Conservation (phyloP, 1,140 invertebrate genomes). For the Megalopta genalis region DNA sequence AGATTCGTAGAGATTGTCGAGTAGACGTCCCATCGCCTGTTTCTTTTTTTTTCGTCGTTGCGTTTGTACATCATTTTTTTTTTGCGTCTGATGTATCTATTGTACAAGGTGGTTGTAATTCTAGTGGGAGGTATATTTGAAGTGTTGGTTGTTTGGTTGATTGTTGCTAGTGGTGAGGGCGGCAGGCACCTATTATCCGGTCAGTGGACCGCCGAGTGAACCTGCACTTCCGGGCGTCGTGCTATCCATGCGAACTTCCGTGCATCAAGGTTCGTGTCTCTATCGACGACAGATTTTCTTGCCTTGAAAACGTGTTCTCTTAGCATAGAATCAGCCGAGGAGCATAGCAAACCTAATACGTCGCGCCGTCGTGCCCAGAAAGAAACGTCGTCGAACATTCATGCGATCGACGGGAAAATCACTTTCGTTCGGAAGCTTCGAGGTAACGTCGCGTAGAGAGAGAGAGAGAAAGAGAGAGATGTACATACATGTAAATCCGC, state of each 20-base stretch:
- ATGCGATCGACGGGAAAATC: too few relatives aligned
- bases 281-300: constrained; percentile 65
- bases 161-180: constrained; percentile 94
- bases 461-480: too few relatives aligned
- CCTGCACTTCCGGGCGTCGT: constrained; percentile 80
- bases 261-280: constrained; percentile 80
- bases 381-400: too few relatives aligned
- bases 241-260: constrained; percentile 81
- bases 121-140: constrained; percentile 79
- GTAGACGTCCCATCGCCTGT: not conserved
- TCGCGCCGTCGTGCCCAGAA: too few relatives aligned
- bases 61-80: constrained; percentile 17
- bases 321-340: constrained; percentile 25
- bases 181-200: constrained; percentile 94
- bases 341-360: not conserved
- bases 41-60: constrained; percentile 14
- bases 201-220: constrained; percentile 86
- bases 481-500: too few relatives aligned
- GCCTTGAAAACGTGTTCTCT: constrained; percentile 67
- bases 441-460: too few relatives aligned
- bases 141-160: constrained; percentile 82
- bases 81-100: constrained; percentile 49
- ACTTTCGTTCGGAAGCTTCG: too few relatives aligned
- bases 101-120: constrained; percentile 69
- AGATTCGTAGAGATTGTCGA: not conserved